Evolutionary conservation across 2,888 invertebrate species (phyloP).

Genomic region (Leucania comma): DNA sequence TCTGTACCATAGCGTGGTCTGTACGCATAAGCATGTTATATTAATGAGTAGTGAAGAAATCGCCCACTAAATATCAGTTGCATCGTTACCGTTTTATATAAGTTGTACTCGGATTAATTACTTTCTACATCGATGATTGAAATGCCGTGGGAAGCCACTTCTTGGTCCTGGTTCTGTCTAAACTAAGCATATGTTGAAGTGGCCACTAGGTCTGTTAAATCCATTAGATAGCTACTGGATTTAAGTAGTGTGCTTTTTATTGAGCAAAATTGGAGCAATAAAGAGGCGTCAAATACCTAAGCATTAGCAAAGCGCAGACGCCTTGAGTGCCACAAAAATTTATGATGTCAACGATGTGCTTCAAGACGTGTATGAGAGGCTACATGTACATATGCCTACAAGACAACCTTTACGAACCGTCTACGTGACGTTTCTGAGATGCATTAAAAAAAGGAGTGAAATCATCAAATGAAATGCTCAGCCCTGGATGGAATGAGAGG

Average conservation of each 20-base stretch:
- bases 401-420: background rate
- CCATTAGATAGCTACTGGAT: too few relatives aligned
- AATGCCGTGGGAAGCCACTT: slow-evolving; percentile 41
- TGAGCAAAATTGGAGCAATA: background rate
- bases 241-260: background rate
- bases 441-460: too few relatives aligned
- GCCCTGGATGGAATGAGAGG: too few relatives aligned
- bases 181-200: background rate
- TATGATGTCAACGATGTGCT: background rate
- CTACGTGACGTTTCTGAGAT: background rate
- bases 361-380: background rate
- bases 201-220: background rate
- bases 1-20: too few relatives aligned
- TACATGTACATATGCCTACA: background rate
- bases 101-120: slow-evolving; percentile 41
- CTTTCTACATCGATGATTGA: slow-evolving; percentile 33
- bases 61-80: slow-evolving; percentile 48
- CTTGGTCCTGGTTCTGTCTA: background rate
- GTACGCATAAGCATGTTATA: slow-evolving; percentile 29
- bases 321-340: background rate
- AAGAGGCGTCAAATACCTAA: background rate
- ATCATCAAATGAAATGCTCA: too few relatives aligned
- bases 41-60: slow-evolving; percentile 52
- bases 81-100: slow-evolving; percentile 53
- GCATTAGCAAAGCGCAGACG: background rate